Evolutionary conservation across 2,797 vertebrate genomes (phyloP).

Genomic region (Diglossa cyanea): DNA sequence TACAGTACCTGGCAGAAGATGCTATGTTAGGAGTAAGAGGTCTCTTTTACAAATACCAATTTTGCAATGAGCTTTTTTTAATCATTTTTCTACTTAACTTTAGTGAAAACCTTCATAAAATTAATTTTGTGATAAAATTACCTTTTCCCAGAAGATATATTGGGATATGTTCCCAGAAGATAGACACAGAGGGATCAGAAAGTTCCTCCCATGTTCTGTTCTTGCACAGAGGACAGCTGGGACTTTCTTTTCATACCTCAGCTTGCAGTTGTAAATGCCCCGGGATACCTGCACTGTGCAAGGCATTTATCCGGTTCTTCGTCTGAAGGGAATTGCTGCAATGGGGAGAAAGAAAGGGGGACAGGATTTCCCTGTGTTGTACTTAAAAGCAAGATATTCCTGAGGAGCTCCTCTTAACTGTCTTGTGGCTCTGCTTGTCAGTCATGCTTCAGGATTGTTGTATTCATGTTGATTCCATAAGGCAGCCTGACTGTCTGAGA

Average conservation of each 20-base stretch:
- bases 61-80: not conserved
- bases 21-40: not conserved
- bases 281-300: not conserved
- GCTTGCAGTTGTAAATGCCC: not conserved
- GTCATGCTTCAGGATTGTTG: not conserved
- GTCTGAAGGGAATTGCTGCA: not conserved
- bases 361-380: not conserved
- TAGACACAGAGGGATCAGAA: not conserved
- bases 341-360: not conserved
- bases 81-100: not conserved
- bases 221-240: not conserved
- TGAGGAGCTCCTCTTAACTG: not conserved
- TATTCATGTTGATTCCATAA: not conserved
- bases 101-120: not conserved
- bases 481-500: not conserved
- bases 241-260: not conserved
- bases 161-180: not conserved
- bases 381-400: not conserved
- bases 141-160: not conserved
- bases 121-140: not conserved
- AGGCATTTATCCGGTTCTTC: not conserved
- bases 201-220: not conserved
- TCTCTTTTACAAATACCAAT: not conserved
- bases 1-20: conserved; percentile 14
- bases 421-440: not conserved